Percentiles rank a stretch among this genome's conserved stretches.
phyloP scores from a whole-genome alignment of 2,113 vertebrate species.

The Phodopus roborovskii region DNA sequence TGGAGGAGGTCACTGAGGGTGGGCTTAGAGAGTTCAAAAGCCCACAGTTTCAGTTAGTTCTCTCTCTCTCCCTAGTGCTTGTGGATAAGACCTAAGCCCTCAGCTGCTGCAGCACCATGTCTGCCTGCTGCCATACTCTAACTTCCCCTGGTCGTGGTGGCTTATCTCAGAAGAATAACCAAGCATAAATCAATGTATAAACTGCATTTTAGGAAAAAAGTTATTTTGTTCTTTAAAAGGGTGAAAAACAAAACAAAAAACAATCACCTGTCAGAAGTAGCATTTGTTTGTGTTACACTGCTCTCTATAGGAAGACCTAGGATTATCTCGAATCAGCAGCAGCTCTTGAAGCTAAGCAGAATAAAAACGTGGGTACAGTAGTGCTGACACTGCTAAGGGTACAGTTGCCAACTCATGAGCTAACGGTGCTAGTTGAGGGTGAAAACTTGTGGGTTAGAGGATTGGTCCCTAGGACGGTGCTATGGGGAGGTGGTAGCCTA shows the following conservation, averaged over 20 bases:
- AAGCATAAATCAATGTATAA: background rate
- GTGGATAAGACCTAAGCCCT: background rate
- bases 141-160: background rate
- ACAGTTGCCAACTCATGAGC: background rate
- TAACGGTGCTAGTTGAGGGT: background rate
- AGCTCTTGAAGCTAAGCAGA: constrained; percentile 31
- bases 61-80: background rate
- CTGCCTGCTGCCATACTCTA: background rate
- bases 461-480: background rate
- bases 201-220: constrained; percentile 27
- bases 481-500: background rate
- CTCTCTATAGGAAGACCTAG: constrained; percentile 45
- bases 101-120: background rate
- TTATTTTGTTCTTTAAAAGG: background rate
- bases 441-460: background rate
- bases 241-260: too few relatives aligned
- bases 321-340: constrained; percentile 10
- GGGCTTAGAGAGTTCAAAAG: background rate
- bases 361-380: background rate
- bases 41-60: background rate
- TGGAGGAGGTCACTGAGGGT: background rate
- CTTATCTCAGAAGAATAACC: background rate
- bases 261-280: background rate
- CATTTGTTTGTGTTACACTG: constrained; percentile 12
- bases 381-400: background rate